Evolutionary conservation across 2,113 vertebrate species (phyloP), one percentile per base, ranked within the genome.

Genomic region (Erinaceus europaeus): DNA sequence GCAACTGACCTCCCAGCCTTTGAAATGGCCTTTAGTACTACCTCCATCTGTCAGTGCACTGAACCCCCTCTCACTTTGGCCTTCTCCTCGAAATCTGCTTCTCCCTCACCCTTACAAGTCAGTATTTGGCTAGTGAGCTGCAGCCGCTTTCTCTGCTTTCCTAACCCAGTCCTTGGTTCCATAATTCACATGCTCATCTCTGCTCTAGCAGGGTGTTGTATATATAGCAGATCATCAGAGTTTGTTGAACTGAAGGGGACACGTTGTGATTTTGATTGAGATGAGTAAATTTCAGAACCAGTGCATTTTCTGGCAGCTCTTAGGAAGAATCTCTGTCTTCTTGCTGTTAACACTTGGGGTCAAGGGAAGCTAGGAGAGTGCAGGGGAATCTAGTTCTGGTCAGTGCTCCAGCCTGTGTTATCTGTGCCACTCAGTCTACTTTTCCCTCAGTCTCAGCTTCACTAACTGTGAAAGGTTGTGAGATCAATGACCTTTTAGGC

Each of bases 401-500:
- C 0, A 5, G 44, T 15, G 40, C 18, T 44, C 4, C 0, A 48
- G 27, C n/a, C 27, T 46, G 0, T 29, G 8, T 38, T 64, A 59
- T 20, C 11, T 57, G 21, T 48, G 74, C 59, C 12, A 55, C 13
- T 25, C 46, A n/a, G n/a, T 73, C 25, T 68, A 18, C 4, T 23
- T 32, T 12, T 50, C 36, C 44, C 32, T 61, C 8, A 29, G 44
- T 40, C 77, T 65, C 76, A 36, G 50, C 62, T 75, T 75, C 34
- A 32, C 32, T 44, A 13, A 5, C 42, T 71, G 11, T 23, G n/a
- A 71, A 27, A 7, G 34, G 62, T 15, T 3, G 12, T 90, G 55
- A 32, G 32, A 21, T 36, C 2, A 4, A 32, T 1, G 3, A 11
- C 50, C 8, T 42, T 9, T 25, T 2, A 0, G 8, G 3, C 3